Conservation (phyloP, 2,797 vertebrate species). For the Myotis findleyi region DNA sequence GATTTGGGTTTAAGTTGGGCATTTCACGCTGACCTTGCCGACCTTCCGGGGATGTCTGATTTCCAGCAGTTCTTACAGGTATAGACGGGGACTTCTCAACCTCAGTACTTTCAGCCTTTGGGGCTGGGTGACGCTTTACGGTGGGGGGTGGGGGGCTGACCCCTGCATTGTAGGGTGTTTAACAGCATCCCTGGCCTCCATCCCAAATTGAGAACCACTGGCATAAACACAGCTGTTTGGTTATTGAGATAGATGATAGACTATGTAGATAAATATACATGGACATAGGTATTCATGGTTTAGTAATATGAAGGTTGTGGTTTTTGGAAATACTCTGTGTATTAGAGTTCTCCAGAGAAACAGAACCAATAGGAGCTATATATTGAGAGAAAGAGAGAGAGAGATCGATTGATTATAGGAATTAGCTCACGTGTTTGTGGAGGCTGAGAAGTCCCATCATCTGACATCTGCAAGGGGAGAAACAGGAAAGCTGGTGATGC, state of each 20-base stretch:
- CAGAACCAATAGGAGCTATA: neutral
- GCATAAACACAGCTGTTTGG: neutral
- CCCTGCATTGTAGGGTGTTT: neutral
- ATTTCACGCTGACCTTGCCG: neutral
- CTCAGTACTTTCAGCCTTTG: neutral
- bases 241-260: neutral
- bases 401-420: neutral
- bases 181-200: neutral
- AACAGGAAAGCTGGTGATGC: neutral
- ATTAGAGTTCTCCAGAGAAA: neutral
- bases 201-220: neutral
- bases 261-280: neutral
- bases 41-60: conserved; percentile 2
- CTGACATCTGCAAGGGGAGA: neutral
- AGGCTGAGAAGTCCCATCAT: neutral
- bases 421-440: neutral
- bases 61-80: neutral
- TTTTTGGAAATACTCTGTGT: neutral
- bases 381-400: neutral
- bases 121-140: neutral
- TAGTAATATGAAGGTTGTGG: neutral
- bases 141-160: neutral
- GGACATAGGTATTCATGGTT: neutral
- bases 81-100: neutral
- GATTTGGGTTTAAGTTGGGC: neutral